Evolutionary conservation across 2,888 invertebrate species (phyloP).

Genomic region (Apotomis capreana): DNA sequence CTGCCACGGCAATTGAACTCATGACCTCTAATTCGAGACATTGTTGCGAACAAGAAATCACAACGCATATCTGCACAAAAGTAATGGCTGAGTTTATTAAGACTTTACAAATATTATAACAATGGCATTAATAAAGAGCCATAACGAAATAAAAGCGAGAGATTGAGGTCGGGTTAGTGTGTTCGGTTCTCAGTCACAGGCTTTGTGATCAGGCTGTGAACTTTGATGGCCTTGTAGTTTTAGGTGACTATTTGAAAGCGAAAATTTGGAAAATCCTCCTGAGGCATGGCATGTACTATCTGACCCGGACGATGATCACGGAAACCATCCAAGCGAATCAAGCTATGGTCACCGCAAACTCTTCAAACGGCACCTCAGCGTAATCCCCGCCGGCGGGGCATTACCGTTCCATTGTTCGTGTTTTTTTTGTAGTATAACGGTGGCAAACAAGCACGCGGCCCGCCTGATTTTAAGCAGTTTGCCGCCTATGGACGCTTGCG

Average conservation of each 20-base stretch:
- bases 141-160: conserved; percentile 50
- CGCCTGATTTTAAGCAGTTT: too few species aligned
- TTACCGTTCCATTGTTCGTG: too few species aligned
- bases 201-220: conserved; percentile 28
- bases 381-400: too few species aligned
- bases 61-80: conserved; percentile 33
- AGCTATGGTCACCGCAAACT: too few species aligned
- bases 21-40: conserved; percentile 12
- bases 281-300: too few species aligned
- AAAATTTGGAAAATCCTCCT: too few species aligned
- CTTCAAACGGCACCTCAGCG: too few species aligned
- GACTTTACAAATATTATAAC: conserved; percentile 38
- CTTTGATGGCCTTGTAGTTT: conserved; percentile 3
- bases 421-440: too few species aligned
- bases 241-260: not conserved
- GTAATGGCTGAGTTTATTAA: conserved; percentile 33
- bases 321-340: too few species aligned
- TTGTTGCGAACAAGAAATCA: conserved; percentile 7
- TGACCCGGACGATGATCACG: too few species aligned
- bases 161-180: conserved; percentile 54
- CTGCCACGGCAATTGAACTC: not conserved
- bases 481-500: too few species aligned
- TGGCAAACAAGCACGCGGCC: too few species aligned
- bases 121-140: conserved; percentile 46
- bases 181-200: conserved; percentile 50